These are phyloP conservation scores for Dexiosoma caninum DNA, from an alignment of 2,888 invertebrate species.

Conservation along the genomic window DNA sequence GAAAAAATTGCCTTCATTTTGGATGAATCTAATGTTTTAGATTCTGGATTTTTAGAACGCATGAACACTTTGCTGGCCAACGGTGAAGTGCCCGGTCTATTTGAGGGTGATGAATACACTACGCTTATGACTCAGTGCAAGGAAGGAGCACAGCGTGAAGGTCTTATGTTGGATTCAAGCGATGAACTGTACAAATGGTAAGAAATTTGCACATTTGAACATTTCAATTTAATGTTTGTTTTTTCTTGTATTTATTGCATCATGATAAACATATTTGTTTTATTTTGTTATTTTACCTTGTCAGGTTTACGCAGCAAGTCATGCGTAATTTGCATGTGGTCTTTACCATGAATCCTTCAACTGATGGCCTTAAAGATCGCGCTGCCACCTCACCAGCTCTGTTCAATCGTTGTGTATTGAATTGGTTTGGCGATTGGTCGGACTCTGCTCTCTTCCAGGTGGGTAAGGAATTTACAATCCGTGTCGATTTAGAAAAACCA, in stretches of 20 bases:
- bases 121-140: slow-evolving; percentile 99
- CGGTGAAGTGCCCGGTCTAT: slow-evolving; percentile 96
- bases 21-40: slow-evolving; percentile 99
- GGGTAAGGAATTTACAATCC: slow-evolving; percentile 96
- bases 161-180: slow-evolving; percentile 97
- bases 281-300: not conserved
- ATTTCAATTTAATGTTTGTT: no score
- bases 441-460: slow-evolving; percentile 96
- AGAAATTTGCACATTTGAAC: slow-evolving; percentile 72
- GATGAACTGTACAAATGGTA: slow-evolving; percentile 99
- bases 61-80: slow-evolving; percentile 99
- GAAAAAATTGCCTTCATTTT: slow-evolving; percentile 99
- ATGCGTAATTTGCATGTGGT: slow-evolving; percentile 99
- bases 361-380: slow-evolving; percentile 97
- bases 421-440: slow-evolving; percentile 99
- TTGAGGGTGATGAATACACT: slow-evolving; percentile 98
- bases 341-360: slow-evolving; percentile 99
- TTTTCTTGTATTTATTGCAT: no score
- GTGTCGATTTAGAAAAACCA: slow-evolving; percentile 94
- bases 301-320: slow-evolving; percentile 94
- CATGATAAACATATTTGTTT: not conserved
- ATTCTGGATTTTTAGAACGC: slow-evolving; percentile 98
- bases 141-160: slow-evolving; percentile 98
- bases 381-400: slow-evolving; percentile 99
- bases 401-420: slow-evolving; percentile 98